These are phyloP conservation scores for Gnatocerus cornutus DNA, from an alignment of 2,888 invertebrate species.

Conservation along the genomic window DNA sequence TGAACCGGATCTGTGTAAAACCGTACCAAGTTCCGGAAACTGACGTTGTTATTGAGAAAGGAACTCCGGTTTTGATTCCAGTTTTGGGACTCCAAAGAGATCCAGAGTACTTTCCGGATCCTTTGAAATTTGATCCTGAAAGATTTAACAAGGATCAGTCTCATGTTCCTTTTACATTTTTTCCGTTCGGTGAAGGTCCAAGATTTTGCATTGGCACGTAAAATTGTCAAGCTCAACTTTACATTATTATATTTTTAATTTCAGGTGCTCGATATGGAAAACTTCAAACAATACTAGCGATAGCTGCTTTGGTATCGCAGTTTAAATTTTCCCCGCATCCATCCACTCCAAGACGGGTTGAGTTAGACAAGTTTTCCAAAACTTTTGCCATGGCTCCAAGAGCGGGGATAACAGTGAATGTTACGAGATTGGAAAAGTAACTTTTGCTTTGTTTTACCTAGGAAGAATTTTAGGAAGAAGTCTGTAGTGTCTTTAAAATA, in stretches of 20 bases:
- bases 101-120: slow-evolving; percentile 46
- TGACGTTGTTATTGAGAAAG: slow-evolving; percentile 35
- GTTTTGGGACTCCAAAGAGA: slow-evolving; percentile 38
- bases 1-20: slow-evolving; percentile 46
- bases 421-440: slow-evolving; percentile 4
- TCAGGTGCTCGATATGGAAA: slow-evolving; percentile 26
- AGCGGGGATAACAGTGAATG: slow-evolving; percentile 30
- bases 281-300: slow-evolving; percentile 25
- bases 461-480: no score
- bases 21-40: slow-evolving; percentile 39
- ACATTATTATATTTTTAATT: not conserved
- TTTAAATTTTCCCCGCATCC: slow-evolving; percentile 36
- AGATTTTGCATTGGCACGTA: slow-evolving; percentile 41
- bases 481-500: no score
- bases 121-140: slow-evolving; percentile 46
- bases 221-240: not conserved
- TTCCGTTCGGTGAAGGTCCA: slow-evolving; percentile 40
- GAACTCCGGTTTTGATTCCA: slow-evolving; percentile 42
- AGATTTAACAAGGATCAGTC: slow-evolving; percentile 27
- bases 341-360: slow-evolving; percentile 15
- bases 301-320: slow-evolving; percentile 22
- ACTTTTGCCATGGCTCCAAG: slow-evolving; percentile 10
- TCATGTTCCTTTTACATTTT: slow-evolving; percentile 19
- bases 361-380: slow-evolving; percentile 14
- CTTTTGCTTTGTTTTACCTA: no score